These are phyloP conservation scores for Cotesia typhae DNA, from an alignment of 1,140 invertebrate genomes.

Conservation along the genomic window DNA sequence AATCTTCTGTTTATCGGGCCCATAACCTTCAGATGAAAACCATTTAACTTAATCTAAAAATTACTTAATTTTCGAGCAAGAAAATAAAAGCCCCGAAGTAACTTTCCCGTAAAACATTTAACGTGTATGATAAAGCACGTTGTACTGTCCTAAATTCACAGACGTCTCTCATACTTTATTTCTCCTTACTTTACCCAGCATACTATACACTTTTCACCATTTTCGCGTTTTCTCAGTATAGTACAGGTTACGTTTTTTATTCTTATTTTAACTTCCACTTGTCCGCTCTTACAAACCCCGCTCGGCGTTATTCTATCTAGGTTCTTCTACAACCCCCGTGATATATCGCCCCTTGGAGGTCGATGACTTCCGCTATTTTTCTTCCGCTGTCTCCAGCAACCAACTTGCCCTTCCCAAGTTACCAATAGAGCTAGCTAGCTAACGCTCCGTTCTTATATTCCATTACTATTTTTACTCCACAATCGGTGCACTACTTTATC, in stretches of 20 bases:
- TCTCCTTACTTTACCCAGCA: neutral
- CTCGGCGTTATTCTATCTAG: constrained; percentile 17
- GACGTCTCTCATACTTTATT: neutral
- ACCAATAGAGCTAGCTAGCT: constrained; percentile 23
- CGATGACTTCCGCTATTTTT: constrained; percentile 80
- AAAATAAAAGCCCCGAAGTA: neutral
- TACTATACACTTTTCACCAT: neutral
- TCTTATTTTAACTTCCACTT: constrained; percentile 14
- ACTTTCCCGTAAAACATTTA: too few species aligned
- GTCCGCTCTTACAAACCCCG: constrained; percentile 9
- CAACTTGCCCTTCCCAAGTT: constrained; percentile 59
- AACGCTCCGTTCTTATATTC: constrained; percentile 37
- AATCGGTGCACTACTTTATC: constrained; percentile 10
- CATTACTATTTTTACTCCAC: constrained; percentile 1
- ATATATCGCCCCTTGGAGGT: constrained; percentile 77
- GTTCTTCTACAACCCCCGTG: constrained; percentile 61
- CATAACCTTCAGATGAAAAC: too few species aligned
- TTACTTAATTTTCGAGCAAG: neutral
- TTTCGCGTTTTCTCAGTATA: neutral
- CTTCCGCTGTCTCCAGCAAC: constrained; percentile 71
- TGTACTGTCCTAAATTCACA: neutral
- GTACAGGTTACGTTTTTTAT: neutral
- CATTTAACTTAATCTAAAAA: too few species aligned
- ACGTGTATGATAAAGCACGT: constrained; percentile 1
- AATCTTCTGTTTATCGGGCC: too few species aligned